Conservation (phyloP, 2,888 invertebrate genomes). For the Polydrusus tereticollis region DNA sequence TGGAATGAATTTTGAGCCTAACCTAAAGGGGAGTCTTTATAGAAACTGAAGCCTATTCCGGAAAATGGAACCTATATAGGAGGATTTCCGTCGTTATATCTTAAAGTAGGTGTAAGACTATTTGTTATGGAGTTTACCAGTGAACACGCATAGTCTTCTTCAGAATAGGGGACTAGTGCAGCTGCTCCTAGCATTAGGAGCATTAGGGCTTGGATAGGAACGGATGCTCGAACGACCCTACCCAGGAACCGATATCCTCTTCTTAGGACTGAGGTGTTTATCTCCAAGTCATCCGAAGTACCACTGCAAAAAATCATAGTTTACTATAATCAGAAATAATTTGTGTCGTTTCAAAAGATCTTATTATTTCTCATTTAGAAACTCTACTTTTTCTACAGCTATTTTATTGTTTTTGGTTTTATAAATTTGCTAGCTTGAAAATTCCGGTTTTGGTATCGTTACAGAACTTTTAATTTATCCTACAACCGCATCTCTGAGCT, state of each 20-base stretch:
- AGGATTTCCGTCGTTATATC: conserved; percentile 94
- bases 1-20: conserved; percentile 47
- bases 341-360: too few species aligned
- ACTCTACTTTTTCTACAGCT: too few species aligned
- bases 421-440: too few species aligned
- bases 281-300: conserved; percentile 63
- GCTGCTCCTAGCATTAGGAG: conserved; percentile 93
- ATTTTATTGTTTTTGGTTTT: too few species aligned
- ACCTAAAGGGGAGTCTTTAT: conserved; percentile 24
- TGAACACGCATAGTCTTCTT: conserved; percentile 88
- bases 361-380: too few species aligned
- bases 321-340: too few species aligned
- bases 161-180: conserved; percentile 89
- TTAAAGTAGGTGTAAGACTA: conserved; percentile 89
- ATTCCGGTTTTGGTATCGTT: too few species aligned
- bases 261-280: conserved; percentile 76
- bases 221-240: conserved; percentile 90
- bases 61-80: conserved; percentile 75
- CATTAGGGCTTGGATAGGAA: conserved; percentile 95
- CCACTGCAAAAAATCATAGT: conserved; percentile 62
- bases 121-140: conserved; percentile 86
- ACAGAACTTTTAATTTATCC: too few species aligned
- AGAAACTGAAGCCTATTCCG: background rate
- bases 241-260: conserved; percentile 88
- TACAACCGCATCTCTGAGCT: too few species aligned